Percentiles rank a stretch among this genome's conserved stretches.
Evolutionary conservation across 2,797 vertebrate species (phyloP).

Genomic region (Bucorvus abyssinicus): DNA sequence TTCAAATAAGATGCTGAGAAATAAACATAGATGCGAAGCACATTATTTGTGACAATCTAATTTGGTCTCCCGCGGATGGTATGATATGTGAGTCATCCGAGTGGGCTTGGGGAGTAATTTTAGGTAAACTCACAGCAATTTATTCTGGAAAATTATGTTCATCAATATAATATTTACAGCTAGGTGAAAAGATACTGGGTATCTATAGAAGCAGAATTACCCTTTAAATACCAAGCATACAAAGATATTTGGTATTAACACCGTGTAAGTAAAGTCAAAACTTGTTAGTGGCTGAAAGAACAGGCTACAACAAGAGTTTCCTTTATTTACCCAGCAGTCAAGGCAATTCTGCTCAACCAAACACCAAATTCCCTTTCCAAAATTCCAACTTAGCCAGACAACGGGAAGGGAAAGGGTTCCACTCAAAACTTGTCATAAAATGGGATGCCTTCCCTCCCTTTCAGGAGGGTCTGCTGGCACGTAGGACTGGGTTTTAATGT

Average conservation of each 20-base stretch:
- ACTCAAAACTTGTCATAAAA: not conserved
- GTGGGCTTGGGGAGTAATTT: slow-evolving; percentile 43
- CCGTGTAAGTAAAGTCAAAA: not conserved
- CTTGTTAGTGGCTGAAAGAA: not conserved
- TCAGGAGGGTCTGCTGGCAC: not conserved
- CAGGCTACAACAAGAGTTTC: not conserved
- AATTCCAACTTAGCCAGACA: not conserved
- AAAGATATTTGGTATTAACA: not conserved
- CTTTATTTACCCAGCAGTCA: not conserved
- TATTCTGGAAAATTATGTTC: slow-evolving; percentile 3
- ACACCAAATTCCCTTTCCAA: slow-evolving; percentile 26
- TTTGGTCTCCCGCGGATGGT: slow-evolving; percentile 41
- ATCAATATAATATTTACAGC: not conserved
- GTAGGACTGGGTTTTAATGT: not conserved
- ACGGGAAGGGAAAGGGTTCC: not conserved
- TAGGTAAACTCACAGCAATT: slow-evolving; percentile 35
- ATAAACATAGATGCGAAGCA: slow-evolving; percentile 37
- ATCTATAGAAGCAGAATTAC: not conserved
- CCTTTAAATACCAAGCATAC: not conserved
- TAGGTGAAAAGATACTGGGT: not conserved
- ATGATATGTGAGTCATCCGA: slow-evolving; percentile 56
- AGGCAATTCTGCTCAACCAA: not conserved
- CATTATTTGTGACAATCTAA: slow-evolving; percentile 55
- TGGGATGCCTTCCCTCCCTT: not conserved
- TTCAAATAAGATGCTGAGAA: slow-evolving; percentile 24